Base-by-base conservation (phyloP, 92 coral and sea anemone species). In the Zoanthus solanderi region DNA sequence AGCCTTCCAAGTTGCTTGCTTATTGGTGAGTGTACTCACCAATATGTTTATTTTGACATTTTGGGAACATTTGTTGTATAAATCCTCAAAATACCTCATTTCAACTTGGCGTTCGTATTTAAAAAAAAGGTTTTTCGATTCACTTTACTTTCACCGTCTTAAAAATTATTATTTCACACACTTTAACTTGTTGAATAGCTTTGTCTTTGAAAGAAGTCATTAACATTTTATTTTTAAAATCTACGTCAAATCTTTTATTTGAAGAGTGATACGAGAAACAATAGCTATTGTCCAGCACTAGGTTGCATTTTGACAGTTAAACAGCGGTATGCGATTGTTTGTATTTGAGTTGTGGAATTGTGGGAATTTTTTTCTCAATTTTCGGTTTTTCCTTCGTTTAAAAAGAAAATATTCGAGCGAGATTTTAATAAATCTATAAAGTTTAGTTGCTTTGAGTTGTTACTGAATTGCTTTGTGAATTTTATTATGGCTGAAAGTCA, bases 221-320 rank as follows among this genome's bases (percentile, higher is more conserved):
- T 18, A 44, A 29, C 61, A 65, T 28, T 45, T 34, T 23, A 23
- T 23, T 23, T 23, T 23, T 34, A 1, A 34, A 34, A 29, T 23
- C 42, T 48, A 17, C 10, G 32, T 71, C 72, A 32, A 32, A 2
- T 79, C 42, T 23, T 67, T 65, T 66, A 65, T 52, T 66, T 65
- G 17, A 68, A 81, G 53, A 42, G 30, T 66, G 85, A 66, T 13
- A 18, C 28, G 60, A 9, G 15, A 81, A 81, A 81, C 85, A 81
- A 81, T 45, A 30, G 75, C 81, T 60, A 75, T 75, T 75, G 15
- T 47, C 63, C 10, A 23, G 5, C 74, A 5, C n/a, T 23, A 46
- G 45, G 37, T 44, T 65, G 23, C 58, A 56, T 46, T 68, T 80
- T 44, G 37, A 80, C 72, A 50, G 23, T 1, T 34, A 1, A 34